A percentile compares a stretch with the other conserved stretches of the same genome.
These are phyloP conservation scores for Blennius ocellaris DNA, from an alignment of 2,113 vertebrate genomes.

Conservation along the genomic window DNA sequence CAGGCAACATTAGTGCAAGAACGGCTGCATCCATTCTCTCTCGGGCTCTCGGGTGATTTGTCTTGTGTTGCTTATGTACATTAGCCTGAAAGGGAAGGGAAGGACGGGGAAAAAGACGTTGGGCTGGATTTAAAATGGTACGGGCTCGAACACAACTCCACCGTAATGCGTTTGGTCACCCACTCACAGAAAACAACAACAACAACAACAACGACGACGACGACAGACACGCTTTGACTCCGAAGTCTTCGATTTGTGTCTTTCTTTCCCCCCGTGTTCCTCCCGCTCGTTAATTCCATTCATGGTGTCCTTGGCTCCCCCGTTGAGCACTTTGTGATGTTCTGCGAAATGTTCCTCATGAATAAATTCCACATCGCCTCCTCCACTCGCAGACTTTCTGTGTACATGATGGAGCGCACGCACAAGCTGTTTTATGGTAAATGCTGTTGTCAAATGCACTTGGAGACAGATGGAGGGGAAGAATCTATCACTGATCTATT, in stretches of 20 bases:
- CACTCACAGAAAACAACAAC: conserved; percentile 18
- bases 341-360: conserved; percentile 35
- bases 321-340: conserved; percentile 32
- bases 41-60: conserved; percentile 59
- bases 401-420: conserved; percentile 6
- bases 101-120: background rate
- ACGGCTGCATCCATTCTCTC: conserved; percentile 64
- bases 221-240: conserved; percentile 13
- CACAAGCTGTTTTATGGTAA: conserved; percentile 13
- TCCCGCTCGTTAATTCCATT: conserved; percentile 41
- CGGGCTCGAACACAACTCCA: conserved; percentile 8
- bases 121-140: conserved; percentile 30
- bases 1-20: conserved; percentile 72
- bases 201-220: conserved; percentile 3
- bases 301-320: conserved; percentile 36
- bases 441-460: conserved; percentile 14
- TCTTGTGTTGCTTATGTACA: conserved; percentile 71
- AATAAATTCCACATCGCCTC: conserved; percentile 37
- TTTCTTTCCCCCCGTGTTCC: background rate
- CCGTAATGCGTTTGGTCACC: conserved; percentile 24
- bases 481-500: background rate
- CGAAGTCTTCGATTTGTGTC: background rate
- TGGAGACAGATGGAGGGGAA: conserved; percentile 25
- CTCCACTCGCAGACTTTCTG: background rate
- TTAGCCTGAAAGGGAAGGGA: conserved; percentile 47